Conservation (phyloP, 2,888 invertebrate species). For the Cheilosia vulpina region DNA sequence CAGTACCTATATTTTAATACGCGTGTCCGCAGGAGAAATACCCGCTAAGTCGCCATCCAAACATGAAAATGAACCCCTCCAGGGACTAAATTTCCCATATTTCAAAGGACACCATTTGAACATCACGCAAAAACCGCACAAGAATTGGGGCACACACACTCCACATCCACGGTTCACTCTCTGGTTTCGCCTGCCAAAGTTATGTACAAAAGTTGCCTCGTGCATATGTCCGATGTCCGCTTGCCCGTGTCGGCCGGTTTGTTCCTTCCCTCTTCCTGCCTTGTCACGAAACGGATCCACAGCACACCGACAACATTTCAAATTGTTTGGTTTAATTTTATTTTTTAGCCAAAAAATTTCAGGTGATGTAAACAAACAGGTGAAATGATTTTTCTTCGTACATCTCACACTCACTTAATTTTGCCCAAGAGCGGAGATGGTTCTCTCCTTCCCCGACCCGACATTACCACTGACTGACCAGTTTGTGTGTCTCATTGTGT, state of each 20-base stretch:
- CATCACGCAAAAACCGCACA: slow-evolving; percentile 45
- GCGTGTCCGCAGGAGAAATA: no score
- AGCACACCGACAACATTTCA: background rate
- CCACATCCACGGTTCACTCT: slow-evolving; percentile 4
- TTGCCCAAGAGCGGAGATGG: slow-evolving; percentile 23
- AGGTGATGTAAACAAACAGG: slow-evolving; percentile 74
- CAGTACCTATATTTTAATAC: no score
- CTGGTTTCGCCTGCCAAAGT: slow-evolving; percentile 21
- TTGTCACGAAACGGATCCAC: slow-evolving; percentile 34
- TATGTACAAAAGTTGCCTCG: slow-evolving; percentile 28
- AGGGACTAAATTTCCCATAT: background rate
- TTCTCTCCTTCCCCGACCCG: slow-evolving; percentile 3
- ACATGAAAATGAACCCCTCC: no score
- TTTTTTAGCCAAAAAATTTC: slow-evolving; percentile 15
- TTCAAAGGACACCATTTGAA: slow-evolving; percentile 36
- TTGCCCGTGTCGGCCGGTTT: background rate
- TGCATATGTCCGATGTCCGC: slow-evolving; percentile 40
- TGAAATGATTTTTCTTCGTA: slow-evolving; percentile 69
- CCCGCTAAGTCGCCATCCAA: no score
- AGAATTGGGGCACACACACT: slow-evolving; percentile 57
- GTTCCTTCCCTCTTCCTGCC: slow-evolving; percentile 22
- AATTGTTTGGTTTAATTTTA: background rate
- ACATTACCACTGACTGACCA: background rate
- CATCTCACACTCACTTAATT: slow-evolving; percentile 41
- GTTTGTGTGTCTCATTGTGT: slow-evolving; percentile 48